Base-by-base conservation (phyloP, 2,888 invertebrate genomes). In the Mythimna pallens region DNA sequence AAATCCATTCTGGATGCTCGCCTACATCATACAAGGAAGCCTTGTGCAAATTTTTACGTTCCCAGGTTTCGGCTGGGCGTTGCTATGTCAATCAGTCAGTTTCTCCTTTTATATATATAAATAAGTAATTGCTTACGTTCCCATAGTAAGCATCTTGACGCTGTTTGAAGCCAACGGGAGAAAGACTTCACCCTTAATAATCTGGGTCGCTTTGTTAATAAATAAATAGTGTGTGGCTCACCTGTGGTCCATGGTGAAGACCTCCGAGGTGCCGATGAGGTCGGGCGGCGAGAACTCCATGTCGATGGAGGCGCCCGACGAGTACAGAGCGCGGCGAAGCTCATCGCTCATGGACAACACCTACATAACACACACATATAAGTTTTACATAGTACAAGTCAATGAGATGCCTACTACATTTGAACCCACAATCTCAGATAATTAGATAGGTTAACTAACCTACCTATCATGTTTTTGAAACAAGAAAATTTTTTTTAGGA, bases 341-440 rank as follows among this genome's bases (percentile, higher is more conserved):
- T 99, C 99, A 96, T 99, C 99, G 97, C 98, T 98, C 98, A 99
- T 98, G 94, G 98, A 98, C 97, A 99, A 97, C 93, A 98, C 98
- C 99, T 99, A 96, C 62, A 89, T 77, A 84, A 76, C 78, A 81
- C 73, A 81, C 30, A 61, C 9, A 70, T 25, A n/a, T 67, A 2
- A 67, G 25, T 64, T 55, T 61, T 54, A 52, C 10, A 36, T 63
- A 52, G 17, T 65, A 65, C 34, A 54, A n/a, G n/a, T 25, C 30
- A 54, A 52, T 63, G 20, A 64, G 8, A 54, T 40, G 9, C 20
- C 59, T 59, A 59, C 36, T 58, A 20, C 1, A 47, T 47, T 70
- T 57, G 5, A 36, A 47, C 36, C 57, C 57, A 57, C 14, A 57
- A 47, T 70, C 55, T 57, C 70, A 47, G 47, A 70, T 57, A 69